Base-by-base conservation (phyloP, 2,797 vertebrate genomes). In the Xiphorhynchus erythropygius region DNA sequence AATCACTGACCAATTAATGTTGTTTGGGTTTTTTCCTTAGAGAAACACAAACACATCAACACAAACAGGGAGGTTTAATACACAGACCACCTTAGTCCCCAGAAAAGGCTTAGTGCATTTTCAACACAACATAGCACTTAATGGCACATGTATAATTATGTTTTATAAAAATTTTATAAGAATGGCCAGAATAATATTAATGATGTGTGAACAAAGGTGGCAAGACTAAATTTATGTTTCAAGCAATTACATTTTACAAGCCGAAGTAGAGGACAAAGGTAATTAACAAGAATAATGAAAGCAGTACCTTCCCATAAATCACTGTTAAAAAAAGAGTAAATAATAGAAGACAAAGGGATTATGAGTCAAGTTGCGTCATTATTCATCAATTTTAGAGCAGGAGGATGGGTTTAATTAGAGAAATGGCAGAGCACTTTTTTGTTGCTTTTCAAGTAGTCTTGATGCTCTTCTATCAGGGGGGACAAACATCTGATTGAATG, bases 241-340 rank as follows among this genome's bases (percentile, higher is more conserved):
- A 84, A 84, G 84, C 95, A 90, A 97, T 96, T 96, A 96, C 88
- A 91, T 96, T 93, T 96, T 95, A 93, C 94, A 94, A 94, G 95
- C 86, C 70, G 84, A 90, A 92, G 82, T 32, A 74, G 68, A 74
- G 95, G 90, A 88, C 68, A 74, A 84, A 92, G 84, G 90, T 96
- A 97, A 97, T 97, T 97, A 97, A 94, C 88, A 94, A 93, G 92
- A 97, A 96, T 96, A 96, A 97, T 96, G 94, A 85, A 96, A 95
- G 65, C 28, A 62, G 89, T 84, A 89, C 92, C 89, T 90, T 90
- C 70, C 75, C 27, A 94, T 97, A 95, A 96, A 97, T 97, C 94
- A 92, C 84, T 84, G 87, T 92, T 95, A 41, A 89, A 94, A 27
- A 94, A 91, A 95, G 94, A 95, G 95, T 96, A 97, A 97, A 97